phyloP scores from a whole-genome alignment of 2,888 invertebrate species.

The Smittia aterrima region DNA sequence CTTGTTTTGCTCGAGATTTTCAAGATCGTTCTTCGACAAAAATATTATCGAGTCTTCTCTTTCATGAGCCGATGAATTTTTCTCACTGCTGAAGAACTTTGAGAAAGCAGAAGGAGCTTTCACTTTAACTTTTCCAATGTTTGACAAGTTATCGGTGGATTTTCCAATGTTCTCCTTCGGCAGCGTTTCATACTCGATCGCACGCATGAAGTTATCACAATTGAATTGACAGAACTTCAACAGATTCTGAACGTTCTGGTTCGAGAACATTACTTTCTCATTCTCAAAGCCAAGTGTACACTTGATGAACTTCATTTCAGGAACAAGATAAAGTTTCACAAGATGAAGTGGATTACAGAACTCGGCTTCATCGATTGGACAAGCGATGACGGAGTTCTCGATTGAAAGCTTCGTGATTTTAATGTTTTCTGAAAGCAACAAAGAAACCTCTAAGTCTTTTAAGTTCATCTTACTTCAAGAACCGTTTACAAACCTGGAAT shows the following conservation, averaged over 20 bases:
- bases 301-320: conserved; percentile 51
- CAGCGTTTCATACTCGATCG: conserved; percentile 51
- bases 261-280: conserved; percentile 53
- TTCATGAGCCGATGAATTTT: conserved; percentile 56
- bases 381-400: conserved; percentile 55
- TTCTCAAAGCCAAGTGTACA: conserved; percentile 52
- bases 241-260: conserved; percentile 53
- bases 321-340: conserved; percentile 55
- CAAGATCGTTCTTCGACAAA: conserved; percentile 64
- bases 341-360: conserved; percentile 55
- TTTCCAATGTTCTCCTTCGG: conserved; percentile 49
- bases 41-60: conserved; percentile 68
- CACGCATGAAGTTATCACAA: conserved; percentile 51
- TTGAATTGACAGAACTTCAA: conserved; percentile 54
- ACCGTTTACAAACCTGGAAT: conserved; percentile 27
- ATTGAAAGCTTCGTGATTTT: conserved; percentile 50
- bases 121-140: conserved; percentile 53
- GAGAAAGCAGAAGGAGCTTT: conserved; percentile 49
- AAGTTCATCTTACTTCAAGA: too few relatives aligned
- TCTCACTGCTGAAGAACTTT: conserved; percentile 52
- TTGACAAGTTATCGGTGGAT: conserved; percentile 40
- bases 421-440: conserved; percentile 51
- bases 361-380: conserved; percentile 57
- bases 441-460: too few relatives aligned
- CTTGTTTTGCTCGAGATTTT: conserved; percentile 61